These are phyloP conservation scores for Lasioglossum calceatum DNA, from an alignment of 2,888 invertebrate species.

Conservation along the genomic window DNA sequence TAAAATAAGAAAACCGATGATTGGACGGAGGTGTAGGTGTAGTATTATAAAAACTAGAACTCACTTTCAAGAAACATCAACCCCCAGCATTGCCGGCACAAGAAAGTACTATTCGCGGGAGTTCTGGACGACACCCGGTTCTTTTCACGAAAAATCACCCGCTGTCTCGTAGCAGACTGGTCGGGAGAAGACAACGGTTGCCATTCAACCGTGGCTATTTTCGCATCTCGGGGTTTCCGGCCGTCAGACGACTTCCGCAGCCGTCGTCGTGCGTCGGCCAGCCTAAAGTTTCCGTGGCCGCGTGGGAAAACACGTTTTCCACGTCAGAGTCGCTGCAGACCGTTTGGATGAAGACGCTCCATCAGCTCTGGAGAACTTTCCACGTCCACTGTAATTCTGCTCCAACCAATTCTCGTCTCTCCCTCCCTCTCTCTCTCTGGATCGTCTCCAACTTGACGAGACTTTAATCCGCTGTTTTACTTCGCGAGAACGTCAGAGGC, in stretches of 20 bases:
- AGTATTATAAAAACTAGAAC: background rate
- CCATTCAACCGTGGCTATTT: background rate
- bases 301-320: conserved; percentile 30
- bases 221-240: background rate
- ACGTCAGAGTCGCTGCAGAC: background rate
- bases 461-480: conserved; percentile 20
- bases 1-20: no score
- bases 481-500: background rate
- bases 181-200: background rate
- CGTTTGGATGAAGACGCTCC: background rate
- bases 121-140: background rate
- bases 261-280: background rate
- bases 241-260: conserved; percentile 14
- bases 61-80: background rate
- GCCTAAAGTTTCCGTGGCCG: conserved; percentile 3
- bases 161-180: background rate
- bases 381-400: background rate
- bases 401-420: conserved; percentile 1
- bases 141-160: conserved; percentile 1
- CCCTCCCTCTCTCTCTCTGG: background rate
- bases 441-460: background rate
- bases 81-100: background rate
- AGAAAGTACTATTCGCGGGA: background rate
- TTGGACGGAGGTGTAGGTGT: no score
- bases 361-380: background rate